phyloP scores from a whole-genome alignment of 2,113 vertebrate genomes.

The Xenotilapia flavipinnis region DNA sequence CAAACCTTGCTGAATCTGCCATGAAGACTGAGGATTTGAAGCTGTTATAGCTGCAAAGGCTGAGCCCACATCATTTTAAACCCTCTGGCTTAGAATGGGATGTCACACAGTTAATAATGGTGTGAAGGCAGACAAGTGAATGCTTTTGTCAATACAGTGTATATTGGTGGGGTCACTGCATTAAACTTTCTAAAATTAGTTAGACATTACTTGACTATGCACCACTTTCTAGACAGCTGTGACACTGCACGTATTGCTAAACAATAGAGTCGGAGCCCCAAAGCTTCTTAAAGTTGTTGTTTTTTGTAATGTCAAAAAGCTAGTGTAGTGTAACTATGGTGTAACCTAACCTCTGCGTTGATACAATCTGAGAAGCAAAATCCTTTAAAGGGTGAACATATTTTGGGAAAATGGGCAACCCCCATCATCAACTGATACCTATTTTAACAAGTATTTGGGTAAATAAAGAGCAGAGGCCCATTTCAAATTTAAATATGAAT shows the following conservation, averaged over 20 bases:
- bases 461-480: neutral
- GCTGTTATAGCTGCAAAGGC: neutral
- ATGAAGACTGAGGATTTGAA: neutral
- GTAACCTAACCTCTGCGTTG: neutral
- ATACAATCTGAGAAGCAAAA: neutral
- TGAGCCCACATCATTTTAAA: neutral
- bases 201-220: neutral
- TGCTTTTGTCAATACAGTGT: neutral
- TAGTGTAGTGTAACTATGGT: neutral
- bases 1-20: neutral
- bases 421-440: neutral
- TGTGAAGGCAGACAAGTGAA: neutral
- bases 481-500: neutral
- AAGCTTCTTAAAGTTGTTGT: neutral
- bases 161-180: neutral
- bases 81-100: neutral
- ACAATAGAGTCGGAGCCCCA: neutral
- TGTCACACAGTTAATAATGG: neutral
- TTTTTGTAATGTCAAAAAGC: neutral
- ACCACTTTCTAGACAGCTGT: neutral
- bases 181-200: neutral
- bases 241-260: neutral
- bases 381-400: neutral
- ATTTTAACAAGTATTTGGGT: neutral
- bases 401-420: neutral